Base-by-base conservation (phyloP, 35 echinoderm and acorn worm genomes). In the Nesometra sesokonis region DNA sequence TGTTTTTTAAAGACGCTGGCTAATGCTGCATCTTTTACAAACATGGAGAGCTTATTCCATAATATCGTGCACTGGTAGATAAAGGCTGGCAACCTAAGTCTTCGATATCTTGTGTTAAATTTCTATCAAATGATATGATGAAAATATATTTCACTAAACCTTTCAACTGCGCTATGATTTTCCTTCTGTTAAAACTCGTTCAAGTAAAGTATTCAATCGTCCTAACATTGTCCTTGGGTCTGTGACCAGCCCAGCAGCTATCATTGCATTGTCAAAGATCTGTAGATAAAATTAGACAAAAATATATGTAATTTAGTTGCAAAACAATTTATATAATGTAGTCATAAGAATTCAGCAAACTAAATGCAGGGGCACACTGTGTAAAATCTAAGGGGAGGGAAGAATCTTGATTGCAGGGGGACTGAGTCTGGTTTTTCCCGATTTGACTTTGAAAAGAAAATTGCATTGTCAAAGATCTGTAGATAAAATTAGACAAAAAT, bases 181-280 rank as follows among this genome's bases (percentile, higher is more conserved):
- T 27, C 23, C 52, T 67, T 67, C 7, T 17, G 52, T 67, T 67
- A 67, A 27, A 11, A 67, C 21, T 19, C 52, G 8, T 27, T 93
- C 90, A 90, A 99, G 92, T 35, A 99, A 93, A 8, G 86, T 86
- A 47, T 86, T 87, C 9, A 99, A 88, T n/a, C 96, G 86, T 40
- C 85, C 85, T 32, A 99, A 88, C 96, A 99, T 99, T 32, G 92
- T 90, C 39, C 96, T 86, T 37, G 96, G 96, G 81, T 97, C 95
- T 78, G 93, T 92, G 17, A 97, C 89, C 34, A 97, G 43, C 34
- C 95, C 95, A 31, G 95, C 95, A 30, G 95, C 95, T 36, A 97
- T 93, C 95, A 97, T 97, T 3, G 91, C 96, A 90, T 99, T 99
- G 79, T 99, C 96, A 88, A 94, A 99, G 0, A 99, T 78, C 96